Evolutionary conservation across 2,797 vertebrate genomes (phyloP), one percentile per base, ranked within the genome.

Genomic region (Cirrhinus mrigala): DNA sequence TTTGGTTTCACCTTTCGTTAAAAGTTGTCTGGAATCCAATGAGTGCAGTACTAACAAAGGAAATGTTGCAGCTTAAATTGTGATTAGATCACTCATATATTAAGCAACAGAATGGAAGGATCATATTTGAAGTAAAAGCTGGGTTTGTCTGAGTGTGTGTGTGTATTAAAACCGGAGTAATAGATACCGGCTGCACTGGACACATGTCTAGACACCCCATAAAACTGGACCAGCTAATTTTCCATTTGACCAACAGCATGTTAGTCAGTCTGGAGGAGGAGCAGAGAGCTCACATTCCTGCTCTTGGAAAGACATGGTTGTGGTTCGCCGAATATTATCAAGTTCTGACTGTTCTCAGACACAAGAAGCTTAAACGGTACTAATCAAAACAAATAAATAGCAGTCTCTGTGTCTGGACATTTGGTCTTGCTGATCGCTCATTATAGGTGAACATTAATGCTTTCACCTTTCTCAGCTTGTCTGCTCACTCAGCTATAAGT

Each of bases 141-240:
- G 44, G 1, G 18, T 27, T 12, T 24, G 12, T 48, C 1, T 10
- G 54, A 33, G 29, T 33, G 62, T 33, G 46, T 50, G 18, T 68
- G 52, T 50, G 18, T 46, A 48, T 66, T 24, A 71, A 82, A 50
- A 54, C 50, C 8, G 37, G 54, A 18, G 52, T 74, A 82, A 83
- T 75, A 83, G 81, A 76, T 75, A 64, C 54, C 71, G 44, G 81
- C 81, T 56, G 83, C 66, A 86, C 64, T 8, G 54, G 83, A 82
- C 81, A 78, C 33, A 81, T 66, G 89, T 91, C 90, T 91, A 91
- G 92, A 92, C 91, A 33, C 5, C 70, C 44, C 83, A 91, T 85
- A 90, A 91, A 90, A 89, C 85, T 56, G 86, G 78, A 90, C 85
- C 89, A 90, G 90, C 92, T 88, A 84, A 68, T 92, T 93, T 94